Evolutionary conservation across 2,888 invertebrate species (phyloP).

Genomic region (Drosophila birchii): DNA sequence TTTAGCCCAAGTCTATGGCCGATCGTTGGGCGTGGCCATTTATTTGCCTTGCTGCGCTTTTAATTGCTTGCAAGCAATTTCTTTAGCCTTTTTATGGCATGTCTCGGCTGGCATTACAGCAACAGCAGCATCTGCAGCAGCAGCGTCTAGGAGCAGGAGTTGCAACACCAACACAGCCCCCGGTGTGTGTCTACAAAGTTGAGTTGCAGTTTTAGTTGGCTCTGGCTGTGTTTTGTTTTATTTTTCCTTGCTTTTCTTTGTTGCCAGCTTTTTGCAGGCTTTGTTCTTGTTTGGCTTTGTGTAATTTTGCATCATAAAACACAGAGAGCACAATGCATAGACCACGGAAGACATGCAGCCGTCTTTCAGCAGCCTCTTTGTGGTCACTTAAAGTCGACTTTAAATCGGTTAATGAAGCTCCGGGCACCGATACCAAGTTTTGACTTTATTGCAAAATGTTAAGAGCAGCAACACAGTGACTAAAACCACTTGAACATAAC

Average conservation of each 20-base stretch:
- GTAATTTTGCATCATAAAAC: slow-evolving; percentile 60
- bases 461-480: too few species aligned
- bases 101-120: slow-evolving; percentile 43
- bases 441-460: too few species aligned
- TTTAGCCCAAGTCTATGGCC: slow-evolving; percentile 61
- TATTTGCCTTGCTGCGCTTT: slow-evolving; percentile 76
- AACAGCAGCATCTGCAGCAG: slow-evolving; percentile 22
- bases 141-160: slow-evolving; percentile 29
- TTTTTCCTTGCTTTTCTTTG: slow-evolving; percentile 42
- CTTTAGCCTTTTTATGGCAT: slow-evolving; percentile 64
- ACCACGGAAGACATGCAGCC: slow-evolving; percentile 32
- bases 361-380: slow-evolving; percentile 10
- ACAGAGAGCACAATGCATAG: slow-evolving; percentile 38
- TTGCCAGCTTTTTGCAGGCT: slow-evolving; percentile 46
- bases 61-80: slow-evolving; percentile 73
- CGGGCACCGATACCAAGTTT: neutral
- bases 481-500: neutral
- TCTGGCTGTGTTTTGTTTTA: slow-evolving; percentile 29
- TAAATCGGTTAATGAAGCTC: slow-evolving; percentile 34
- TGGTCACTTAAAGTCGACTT: slow-evolving; percentile 25
- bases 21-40: slow-evolving; percentile 61
- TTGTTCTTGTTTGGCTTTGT: slow-evolving; percentile 71
- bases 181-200: slow-evolving; percentile 75
- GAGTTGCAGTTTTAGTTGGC: slow-evolving; percentile 73
- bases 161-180: slow-evolving; percentile 52